Evolutionary conservation across 2,888 invertebrate genomes (phyloP), one percentile per base, ranked within the genome.

Genomic region (Teleiodes luculella): DNA sequence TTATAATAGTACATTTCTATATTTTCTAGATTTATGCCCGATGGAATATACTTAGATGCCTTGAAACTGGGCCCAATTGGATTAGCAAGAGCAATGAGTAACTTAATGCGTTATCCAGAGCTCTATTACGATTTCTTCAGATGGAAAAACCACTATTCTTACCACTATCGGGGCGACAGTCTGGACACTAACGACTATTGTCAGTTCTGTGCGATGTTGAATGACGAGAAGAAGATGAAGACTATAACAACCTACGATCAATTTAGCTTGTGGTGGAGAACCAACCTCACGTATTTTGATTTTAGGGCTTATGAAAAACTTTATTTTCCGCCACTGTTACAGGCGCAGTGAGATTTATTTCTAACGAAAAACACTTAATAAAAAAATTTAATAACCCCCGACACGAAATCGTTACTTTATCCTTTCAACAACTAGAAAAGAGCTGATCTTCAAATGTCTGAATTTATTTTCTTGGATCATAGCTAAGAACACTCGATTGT

Each of bases 151-250:
- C 65, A 82, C 56, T 85, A 84, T 55, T 67, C 70, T 0, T 74
- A 70, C 55, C 72, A 77, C 31, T 63, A 63, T 11, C 71, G 69
- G 5, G 61, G 74, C 35, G 67, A 73, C 36, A 67, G 60, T 10
- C 70, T 78, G 0, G 70, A 72, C 0, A 74, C 77, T 0, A 80
- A 83, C 30, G 77, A 78, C 31, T 77, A 81, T 49, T 86, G 86
- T 57, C 63, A 63, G 1, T 74, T 86, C 36, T 86, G 86, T 58
- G 70, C 67, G 1, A 62, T 75, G 57, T 41, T 76, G 0, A 83
- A 81, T 46, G 62, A 68, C 6, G 52, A 53, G 0, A 43, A 69
- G 3, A 63, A 76, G 63, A 61, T 45, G 3, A n/a, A 18, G 20
- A 43, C 7, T 0, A 11, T 5, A 4, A 45, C 45, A 13, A 30